Evolutionary conservation across 1,140 invertebrate genomes (phyloP), one percentile per base, ranked within the genome.

Genomic region (Euwallacea fornicatus): DNA sequence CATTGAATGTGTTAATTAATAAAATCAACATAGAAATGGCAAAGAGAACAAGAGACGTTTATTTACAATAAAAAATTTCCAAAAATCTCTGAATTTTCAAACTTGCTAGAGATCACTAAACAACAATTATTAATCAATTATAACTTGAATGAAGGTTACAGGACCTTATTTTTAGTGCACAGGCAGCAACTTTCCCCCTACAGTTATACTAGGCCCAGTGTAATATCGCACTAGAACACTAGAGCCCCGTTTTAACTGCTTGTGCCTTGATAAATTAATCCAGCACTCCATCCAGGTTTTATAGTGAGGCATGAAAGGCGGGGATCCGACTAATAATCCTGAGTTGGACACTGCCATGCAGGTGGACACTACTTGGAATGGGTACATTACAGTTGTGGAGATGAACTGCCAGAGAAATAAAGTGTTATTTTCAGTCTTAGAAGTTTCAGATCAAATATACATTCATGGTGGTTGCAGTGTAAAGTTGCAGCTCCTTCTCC

Each of bases 301-400:
- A 77, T 95, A 96, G 15, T 86, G 81, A 44, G 93, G 92, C 93
- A 95, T 95, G 9, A 87, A 82, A 2, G 93, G 92, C 15, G 91
- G 92, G 47, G 86, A 83, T 41, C 92, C 93, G 44, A 93, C 92
- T 73, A 83, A 82, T 13, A 96, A 84, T 59, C 88, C 88, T n/a
- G 88, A 88, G 62, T 91, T 87, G 67, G 89, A 91, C 3, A 96
- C 90, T 71, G 89, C 87, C 90, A 95, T 95, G 78, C 94, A 94
- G 73, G 92, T 92, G 43, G 91, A 91, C 0, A 96, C 93, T 11
- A 97, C 90, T 80, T 90, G 88, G 76, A 96, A 89, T 15, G 94
- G 94, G 82, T 97, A 96, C 7, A 90, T 92, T 46, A 95, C 78
- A 42, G 93, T 87, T 68, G 89, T 90, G 42, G 91, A 89, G 42